These are phyloP conservation scores for Himalopsyche tibetana DNA, from an alignment of 2,888 invertebrate genomes.

Conservation along the genomic window DNA sequence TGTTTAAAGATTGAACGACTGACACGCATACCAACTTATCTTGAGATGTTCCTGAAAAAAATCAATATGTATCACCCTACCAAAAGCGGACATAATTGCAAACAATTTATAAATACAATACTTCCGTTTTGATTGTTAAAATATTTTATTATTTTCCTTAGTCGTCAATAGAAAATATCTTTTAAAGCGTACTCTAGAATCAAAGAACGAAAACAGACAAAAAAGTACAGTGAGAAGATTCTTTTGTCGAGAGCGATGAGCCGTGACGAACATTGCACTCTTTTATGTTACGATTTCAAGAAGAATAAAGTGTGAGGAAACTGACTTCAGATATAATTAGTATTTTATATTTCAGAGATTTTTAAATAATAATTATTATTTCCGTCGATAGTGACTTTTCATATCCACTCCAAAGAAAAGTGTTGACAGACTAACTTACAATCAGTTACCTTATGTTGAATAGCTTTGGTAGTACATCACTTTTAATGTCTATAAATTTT, in stretches of 20 bases:
- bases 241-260: constrained; percentile 43
- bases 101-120: background rate
- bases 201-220: constrained; percentile 32
- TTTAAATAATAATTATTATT: background rate
- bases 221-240: constrained; percentile 42
- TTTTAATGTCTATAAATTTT: no score
- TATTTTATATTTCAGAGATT: background rate
- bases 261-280: constrained; percentile 49
- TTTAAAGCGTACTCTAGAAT: background rate
- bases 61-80: no score
- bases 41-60: no score
- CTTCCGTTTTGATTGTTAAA: background rate
- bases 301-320: background rate
- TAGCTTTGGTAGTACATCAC: no score
- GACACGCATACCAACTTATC: no score
- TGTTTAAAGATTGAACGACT: no score
- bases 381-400: no score
- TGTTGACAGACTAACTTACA: no score
- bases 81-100: background rate
- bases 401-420: no score
- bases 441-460: no score
- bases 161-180: background rate
- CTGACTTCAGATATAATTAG: background rate
- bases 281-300: background rate
- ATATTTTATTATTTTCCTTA: background rate